Evolutionary conservation across 2,888 invertebrate species (phyloP), one percentile per base, ranked within the genome.

Genomic region (Blastobasis adustella): DNA sequence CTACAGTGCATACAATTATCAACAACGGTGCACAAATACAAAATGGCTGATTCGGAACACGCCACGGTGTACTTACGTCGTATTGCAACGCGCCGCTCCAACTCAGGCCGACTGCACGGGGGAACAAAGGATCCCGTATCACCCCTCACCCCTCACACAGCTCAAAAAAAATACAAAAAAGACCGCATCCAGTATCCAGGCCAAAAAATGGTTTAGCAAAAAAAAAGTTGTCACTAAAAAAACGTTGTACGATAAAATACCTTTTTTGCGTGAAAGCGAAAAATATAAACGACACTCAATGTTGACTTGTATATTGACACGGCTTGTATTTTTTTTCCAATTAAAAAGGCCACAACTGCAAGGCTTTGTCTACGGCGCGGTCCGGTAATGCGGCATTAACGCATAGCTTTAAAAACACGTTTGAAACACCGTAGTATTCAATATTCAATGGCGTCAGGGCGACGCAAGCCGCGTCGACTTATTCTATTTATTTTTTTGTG

Each of bases 81-180:
- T 62, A 61, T 66, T 63, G 65, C 60, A 58, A 39, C 54, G 55
- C 56, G 50, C 58, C 54, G 45, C 50, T 52, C 51, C 59, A 59
- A 58, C 55, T 65, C 63, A 63, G 57, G 59, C 57, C 53, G 56
- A 62, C 61, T 73, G 74, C 74, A 73, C 61, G 23, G 53, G 49
- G 63, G 76, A 76, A 79, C 79, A 79, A 79, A 79, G 78, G 71
- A 72, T 50, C 49, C 48, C 37, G 37, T 48, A 23, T 42, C 51
- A 52, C 46, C 52, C 47, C 53, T 47, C 38, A 47, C 53, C 49
- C 46, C 46, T 10, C 47, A 37, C 55, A 51, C 52, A 42, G 48
- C 8, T 51, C 46, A 51, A 53, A 58, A 59, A 52, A 45, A 49
- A 38, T 10, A 43, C 50, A 55, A 59, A 54, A 54, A 39, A 49